Evolutionary conservation across 2,797 vertebrate genomes (phyloP).

Genomic region (Acestrorhynchus altus): DNA sequence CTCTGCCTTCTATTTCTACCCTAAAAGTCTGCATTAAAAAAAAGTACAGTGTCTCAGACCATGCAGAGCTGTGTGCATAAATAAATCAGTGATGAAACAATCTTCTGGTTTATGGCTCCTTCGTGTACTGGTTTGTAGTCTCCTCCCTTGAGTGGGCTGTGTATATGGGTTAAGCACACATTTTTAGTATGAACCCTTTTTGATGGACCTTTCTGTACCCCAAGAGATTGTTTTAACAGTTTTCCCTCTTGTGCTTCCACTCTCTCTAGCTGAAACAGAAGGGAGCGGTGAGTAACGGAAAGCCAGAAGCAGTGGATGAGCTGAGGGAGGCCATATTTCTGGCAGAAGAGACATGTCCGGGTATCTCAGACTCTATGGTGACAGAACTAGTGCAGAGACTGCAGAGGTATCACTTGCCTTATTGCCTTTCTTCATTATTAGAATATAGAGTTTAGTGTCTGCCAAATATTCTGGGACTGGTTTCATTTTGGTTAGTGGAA

Average conservation of each 20-base stretch:
- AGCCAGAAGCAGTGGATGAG: conserved; percentile 86
- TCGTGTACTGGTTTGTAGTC: neutral
- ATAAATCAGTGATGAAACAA: neutral
- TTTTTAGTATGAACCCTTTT: neutral
- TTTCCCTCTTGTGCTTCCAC: neutral
- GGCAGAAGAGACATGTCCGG: conserved; percentile 91
- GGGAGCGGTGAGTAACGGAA: conserved; percentile 84
- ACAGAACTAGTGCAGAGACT: conserved; percentile 90
- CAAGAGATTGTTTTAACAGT: neutral
- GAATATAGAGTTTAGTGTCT: neutral
- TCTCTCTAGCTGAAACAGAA: conserved; percentile 88
- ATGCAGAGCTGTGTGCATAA: neutral
- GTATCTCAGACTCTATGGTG: conserved; percentile 93
- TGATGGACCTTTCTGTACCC: neutral
- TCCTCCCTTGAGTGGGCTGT: neutral
- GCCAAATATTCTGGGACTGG: neutral
- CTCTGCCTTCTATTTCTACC: neutral
- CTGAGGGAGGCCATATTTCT: conserved; percentile 87
- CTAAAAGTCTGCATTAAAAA: neutral
- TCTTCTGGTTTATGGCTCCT: neutral
- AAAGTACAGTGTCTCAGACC: neutral
- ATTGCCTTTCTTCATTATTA: neutral
- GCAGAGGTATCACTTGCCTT: conserved; percentile 82
- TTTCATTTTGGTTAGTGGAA: too few species aligned
- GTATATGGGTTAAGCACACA: conserved; percentile 1